Conservation (phyloP, 2,888 invertebrate genomes). For the Synergus umbraculus region DNA sequence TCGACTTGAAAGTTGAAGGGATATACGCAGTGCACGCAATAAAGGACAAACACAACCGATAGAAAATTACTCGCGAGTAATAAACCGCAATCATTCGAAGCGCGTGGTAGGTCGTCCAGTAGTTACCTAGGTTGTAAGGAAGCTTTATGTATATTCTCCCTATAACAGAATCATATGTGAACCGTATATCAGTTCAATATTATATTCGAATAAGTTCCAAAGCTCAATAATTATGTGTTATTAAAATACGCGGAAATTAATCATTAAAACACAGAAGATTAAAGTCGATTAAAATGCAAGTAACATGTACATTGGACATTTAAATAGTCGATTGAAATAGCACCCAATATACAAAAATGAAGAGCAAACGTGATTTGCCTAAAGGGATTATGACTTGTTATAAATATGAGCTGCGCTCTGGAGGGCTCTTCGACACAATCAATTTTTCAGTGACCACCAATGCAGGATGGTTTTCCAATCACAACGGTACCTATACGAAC, state of each 20-base stretch:
- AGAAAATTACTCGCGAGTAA: conserved; percentile 40
- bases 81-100: conserved; percentile 38
- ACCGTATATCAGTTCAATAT: conserved; percentile 9
- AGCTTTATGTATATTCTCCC: neutral
- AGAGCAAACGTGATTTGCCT: neutral
- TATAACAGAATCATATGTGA: neutral
- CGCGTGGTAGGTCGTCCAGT: conserved; percentile 7
- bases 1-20: neutral
- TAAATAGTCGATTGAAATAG: conserved; percentile 17
- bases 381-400: conserved; percentile 12
- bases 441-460: conserved; percentile 20
- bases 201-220: conserved; percentile 23
- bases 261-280: conserved; percentile 3
- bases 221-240: conserved; percentile 13
- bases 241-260: conserved; percentile 16
- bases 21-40: conserved; percentile 26
- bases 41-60: conserved; percentile 33
- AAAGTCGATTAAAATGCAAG: conserved; percentile 18
- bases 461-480: conserved; percentile 4
- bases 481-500: neutral
- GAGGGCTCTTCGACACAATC: neutral
- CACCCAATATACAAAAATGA: neutral
- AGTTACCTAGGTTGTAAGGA: conserved; percentile 5
- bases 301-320: neutral
- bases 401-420: neutral